Evolutionary conservation across 2,888 invertebrate genomes (phyloP), one percentile per base, ranked within the genome.

Genomic region (Callosobruchus maculatus): DNA sequence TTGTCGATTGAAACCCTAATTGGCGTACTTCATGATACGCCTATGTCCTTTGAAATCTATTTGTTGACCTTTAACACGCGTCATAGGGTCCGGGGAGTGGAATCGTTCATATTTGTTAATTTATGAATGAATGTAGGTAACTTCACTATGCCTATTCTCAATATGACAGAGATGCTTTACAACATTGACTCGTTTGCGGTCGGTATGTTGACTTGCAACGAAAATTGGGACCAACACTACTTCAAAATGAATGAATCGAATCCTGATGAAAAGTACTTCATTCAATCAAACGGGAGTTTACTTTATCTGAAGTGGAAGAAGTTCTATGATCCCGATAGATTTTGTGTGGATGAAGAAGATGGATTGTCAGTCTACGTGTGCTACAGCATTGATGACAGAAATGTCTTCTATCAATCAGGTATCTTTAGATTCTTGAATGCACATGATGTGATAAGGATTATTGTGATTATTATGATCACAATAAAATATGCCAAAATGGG

Each of bases 201-300:
- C 3, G 77, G 78, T n/a, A 71, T 74, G 68, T 66, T 78, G 74
- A 67, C 30, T 9, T 78, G 77, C 22, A 75, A 74, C n/a, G 71
- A 74, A 26, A 20, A 21, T 18, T 67, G 66, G 21, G 26, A 21
- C 5, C 74, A 71, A 69, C 74, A 72, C 20, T 79, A 76, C 72
- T 76, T 76, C 70, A 76, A 77, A 74, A 73, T 77, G 67, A 72
- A 79, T 49, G 74, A 76, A 0, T 70, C 66, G 0, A 70, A 78
- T 71, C 74, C 76, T 0, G 70, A 72, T 7, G 80, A 82, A 69
- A 76, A 70, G 26, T 81, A 76, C 78, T 82, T 77, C 70, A 26
- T 82, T 9, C 83, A 83, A 75, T 78, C 77, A 71, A 78, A 81
- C 71, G 83, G 83, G 20, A 67, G 69, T 5, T 70, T 83, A 7